phyloP scores from a whole-genome alignment of 2,797 vertebrate genomes.

The Catamblyrhynchus diadema region DNA sequence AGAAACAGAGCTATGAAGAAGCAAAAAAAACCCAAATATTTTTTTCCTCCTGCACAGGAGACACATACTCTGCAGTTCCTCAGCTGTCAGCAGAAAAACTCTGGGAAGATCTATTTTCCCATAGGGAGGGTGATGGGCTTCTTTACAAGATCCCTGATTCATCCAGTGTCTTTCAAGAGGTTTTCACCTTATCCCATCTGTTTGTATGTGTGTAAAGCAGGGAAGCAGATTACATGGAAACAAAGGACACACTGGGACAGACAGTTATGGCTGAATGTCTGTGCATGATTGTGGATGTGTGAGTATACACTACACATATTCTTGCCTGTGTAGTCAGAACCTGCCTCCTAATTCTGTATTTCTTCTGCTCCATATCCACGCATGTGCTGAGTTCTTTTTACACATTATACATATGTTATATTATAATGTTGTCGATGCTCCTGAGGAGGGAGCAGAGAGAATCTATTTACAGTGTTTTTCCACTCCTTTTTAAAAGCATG shows the following conservation, averaged over 20 bases:
- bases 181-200: neutral
- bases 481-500: neutral
- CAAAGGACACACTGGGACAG: neutral
- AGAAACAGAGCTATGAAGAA: neutral
- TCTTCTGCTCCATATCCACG: neutral
- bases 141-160: neutral
- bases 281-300: neutral
- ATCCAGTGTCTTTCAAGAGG: neutral
- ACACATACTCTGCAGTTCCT: neutral
- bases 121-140: neutral
- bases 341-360: neutral
- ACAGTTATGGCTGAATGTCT: neutral
- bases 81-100: neutral
- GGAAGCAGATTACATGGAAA: neutral
- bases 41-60: neutral
- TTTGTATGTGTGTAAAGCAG: neutral
- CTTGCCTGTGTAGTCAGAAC: neutral
- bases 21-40: fast-evolving
- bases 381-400: neutral
- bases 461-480: neutral
- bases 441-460: neutral
- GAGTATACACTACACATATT: fast-evolving
- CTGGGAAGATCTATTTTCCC: neutral
- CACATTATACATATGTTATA: neutral
- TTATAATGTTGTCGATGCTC: neutral